A percentile compares a stretch with the other conserved stretches of the same genome.
Evolutionary conservation across 1,140 invertebrate genomes (phyloP).

Genomic region (Sarcophaga bullata): DNA sequence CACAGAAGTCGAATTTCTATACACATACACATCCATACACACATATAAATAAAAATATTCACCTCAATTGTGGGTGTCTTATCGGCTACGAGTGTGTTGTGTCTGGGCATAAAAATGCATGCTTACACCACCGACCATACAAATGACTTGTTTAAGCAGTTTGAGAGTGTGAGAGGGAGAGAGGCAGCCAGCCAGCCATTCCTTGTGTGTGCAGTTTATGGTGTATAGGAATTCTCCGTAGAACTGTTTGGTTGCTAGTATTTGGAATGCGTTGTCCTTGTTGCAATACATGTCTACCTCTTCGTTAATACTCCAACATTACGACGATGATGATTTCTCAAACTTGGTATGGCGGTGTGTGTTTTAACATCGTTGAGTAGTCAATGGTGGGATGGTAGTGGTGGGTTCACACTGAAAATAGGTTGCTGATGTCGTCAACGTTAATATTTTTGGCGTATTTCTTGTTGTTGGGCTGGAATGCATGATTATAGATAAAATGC

Average conservation of each 20-base stretch:
- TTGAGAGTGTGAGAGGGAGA: not conserved
- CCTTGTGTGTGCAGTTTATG: not conserved
- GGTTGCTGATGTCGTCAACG: constrained; percentile 11
- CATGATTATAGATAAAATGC: not conserved
- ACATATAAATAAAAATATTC: not conserved
- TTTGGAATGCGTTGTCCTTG: constrained; percentile 19
- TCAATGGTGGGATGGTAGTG: too few species aligned
- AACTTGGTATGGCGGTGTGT: not conserved
- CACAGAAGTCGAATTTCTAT: not conserved
- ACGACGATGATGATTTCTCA: constrained; percentile 33
- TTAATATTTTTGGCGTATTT: constrained; percentile 36
- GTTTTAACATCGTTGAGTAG: too few species aligned
- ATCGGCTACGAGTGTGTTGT: not conserved
- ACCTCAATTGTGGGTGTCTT: constrained; percentile 15
- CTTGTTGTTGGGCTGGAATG: not conserved
- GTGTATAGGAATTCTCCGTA: constrained; percentile 30
- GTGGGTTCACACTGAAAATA: constrained; percentile 16
- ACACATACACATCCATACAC: not conserved
- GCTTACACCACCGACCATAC: too few species aligned
- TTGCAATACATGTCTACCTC: constrained; percentile 10
- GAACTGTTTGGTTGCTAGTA: not conserved
- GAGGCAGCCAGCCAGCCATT: not conserved
- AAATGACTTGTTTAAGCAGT: too few species aligned
- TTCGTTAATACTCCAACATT: constrained; percentile 18
- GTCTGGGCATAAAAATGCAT: not conserved